Evolutionary conservation across 1,140 invertebrate genomes (phyloP).

Genomic region (Archegozetes longisetosus): DNA sequence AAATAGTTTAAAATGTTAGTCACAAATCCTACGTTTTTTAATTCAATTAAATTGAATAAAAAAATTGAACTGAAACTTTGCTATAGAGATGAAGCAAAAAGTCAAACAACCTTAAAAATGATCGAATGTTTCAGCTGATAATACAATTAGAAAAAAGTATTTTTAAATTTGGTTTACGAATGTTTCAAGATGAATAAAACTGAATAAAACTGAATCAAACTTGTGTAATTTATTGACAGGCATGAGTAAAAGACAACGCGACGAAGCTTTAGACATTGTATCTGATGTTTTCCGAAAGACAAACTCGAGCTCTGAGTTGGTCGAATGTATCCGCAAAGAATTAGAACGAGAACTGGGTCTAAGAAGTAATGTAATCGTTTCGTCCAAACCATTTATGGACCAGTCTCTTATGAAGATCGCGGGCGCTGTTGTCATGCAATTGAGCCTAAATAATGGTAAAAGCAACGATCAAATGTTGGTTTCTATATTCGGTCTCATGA

Average conservation of each 20-base stretch:
- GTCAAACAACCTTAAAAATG: no score
- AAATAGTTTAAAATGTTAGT: no score
- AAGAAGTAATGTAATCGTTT: not conserved
- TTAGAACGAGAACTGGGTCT: not conserved
- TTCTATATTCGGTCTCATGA: not conserved
- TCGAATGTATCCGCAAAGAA: not conserved
- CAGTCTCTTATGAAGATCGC: not conserved
- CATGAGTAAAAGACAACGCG: not conserved
- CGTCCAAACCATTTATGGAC: not conserved
- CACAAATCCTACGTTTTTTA: no score
- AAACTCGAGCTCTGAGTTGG: not conserved
- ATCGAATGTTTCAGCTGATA: no score
- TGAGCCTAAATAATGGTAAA: not conserved
- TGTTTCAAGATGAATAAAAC: no score
- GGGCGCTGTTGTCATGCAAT: not conserved
- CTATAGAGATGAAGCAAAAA: no score
- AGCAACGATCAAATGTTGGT: not conserved
- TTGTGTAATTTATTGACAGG: not conserved
- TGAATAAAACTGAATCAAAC: no score
- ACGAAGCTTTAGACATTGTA: not conserved
- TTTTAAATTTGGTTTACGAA: no score
- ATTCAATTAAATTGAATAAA: no score
- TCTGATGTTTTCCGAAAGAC: not conserved
- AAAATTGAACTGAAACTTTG: no score
- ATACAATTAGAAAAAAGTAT: no score